Base-by-base conservation (phyloP, 2,113 vertebrate species). In the Lophotis ruficrista region DNA sequence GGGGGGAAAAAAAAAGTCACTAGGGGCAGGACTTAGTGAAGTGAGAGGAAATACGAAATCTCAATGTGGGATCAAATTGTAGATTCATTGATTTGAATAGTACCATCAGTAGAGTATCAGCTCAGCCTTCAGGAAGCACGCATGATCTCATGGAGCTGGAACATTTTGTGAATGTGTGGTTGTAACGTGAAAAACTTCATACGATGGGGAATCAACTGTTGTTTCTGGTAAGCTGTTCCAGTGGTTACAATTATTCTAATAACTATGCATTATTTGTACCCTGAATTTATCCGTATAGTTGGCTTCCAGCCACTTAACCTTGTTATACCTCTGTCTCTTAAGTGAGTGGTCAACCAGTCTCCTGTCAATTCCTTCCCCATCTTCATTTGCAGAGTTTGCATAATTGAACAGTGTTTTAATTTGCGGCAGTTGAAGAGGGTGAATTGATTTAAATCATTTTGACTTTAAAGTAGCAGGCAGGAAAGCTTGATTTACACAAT, bases 381-480 rank as follows among this genome's bases (percentile, higher is more conserved):
- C 89, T 93, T 94, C 13, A 22, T 92, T 96, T 91, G 88, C 27
- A 64, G 90, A 83, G 64, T 94, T 64, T 94, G 83, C 92, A 87
- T 97, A 94, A 96, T 95, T 94, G 88, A 93, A 71, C 37, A 57
- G 60, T 41, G 35, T 86, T 96, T 93, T 96, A 94, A 95, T 96
- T 93, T 13, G 30, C 0, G 1, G 72, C 71, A 68, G 43, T 75
- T 87, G 72, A 70, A 90, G 79, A 89, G 1, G 1, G 31, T 69
- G 78, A 91, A 90, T 95, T 96, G 73, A 93, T 96, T 89, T 90
- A 85, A 93, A 73, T 95, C 0, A 72, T 73, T 88, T 87, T 91
- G 82, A 94, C 54, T 95, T 91, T 14, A 83, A 91, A 87, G 65
- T 56, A 85, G 35, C 2, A 5, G 71, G 10, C 57, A 96, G 71